These are phyloP conservation scores for Coptodon rendalli DNA, from an alignment of 2,113 vertebrate species.

Conservation along the genomic window DNA sequence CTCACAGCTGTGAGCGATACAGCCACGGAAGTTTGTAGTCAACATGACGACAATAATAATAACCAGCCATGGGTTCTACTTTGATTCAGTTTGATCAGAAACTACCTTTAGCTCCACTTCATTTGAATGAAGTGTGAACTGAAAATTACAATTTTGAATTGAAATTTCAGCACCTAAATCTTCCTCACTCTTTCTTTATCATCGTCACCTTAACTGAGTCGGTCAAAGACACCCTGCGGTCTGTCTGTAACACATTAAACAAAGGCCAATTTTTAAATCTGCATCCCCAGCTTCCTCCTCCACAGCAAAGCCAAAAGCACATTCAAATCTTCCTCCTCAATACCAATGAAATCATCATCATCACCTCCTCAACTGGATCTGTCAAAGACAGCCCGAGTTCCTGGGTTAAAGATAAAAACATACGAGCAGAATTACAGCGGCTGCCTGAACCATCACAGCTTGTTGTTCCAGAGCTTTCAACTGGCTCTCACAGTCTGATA, in stretches of 20 bases:
- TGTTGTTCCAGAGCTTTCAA: neutral
- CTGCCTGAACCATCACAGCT: neutral
- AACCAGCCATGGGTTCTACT: neutral
- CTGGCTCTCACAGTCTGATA: neutral
- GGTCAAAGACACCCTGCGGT: slow-evolving; percentile 18
- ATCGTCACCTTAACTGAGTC: slow-evolving; percentile 26
- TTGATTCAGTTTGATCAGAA: neutral
- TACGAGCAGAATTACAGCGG: neutral
- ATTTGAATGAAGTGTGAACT: neutral
- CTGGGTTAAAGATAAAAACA: slow-evolving; percentile 8
- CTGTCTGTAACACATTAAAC: slow-evolving; percentile 14
- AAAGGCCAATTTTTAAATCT: neutral
- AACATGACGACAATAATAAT: neutral
- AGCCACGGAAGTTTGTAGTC: neutral
- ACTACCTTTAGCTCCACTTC: accelerated
- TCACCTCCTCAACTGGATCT: neutral
- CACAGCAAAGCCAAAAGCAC: neutral
- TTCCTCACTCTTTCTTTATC: neutral
- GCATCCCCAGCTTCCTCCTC: neutral
- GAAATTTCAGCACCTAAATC: neutral
- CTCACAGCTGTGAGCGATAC: neutral
- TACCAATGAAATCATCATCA: neutral
- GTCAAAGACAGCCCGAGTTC: neutral
- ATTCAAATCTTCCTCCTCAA: neutral
- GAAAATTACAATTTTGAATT: neutral